Base-by-base conservation (phyloP, 1,140 invertebrate species). In the Cherax destructor region DNA sequence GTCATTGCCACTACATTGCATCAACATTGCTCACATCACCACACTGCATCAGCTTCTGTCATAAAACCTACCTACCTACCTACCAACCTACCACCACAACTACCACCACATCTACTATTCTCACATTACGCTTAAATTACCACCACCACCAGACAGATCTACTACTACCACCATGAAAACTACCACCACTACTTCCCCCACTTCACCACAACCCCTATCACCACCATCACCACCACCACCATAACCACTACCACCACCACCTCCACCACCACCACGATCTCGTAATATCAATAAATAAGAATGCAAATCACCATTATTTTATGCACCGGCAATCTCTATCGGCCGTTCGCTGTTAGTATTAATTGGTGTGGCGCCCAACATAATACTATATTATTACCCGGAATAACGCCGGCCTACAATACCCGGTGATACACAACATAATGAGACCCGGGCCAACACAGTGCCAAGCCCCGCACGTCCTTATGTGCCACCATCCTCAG, bases 271-370 rank as follows among this genome's bases (percentile, higher is more conserved):
- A 49, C 72, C 52, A n/a, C 13, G 9, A 61, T 49, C 30, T 76
- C 49, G 41, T 52, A n/a, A 52, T 76, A 52, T 61, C 77, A 80
- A 88, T 88, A 80, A 88, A 88, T 61, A 88, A 80, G 65, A 30
- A 80, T 78, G 59, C 56, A 65, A 88, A 88, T 88, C 77, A 80
- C 76, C 56, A 65, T 79, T 88, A 88, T 88, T 88, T 88, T 80
- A 79, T 80, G 86, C 77, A 30, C 77, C 56, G 86, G 86, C 65
- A 80, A 77, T 79, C 86, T 88, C 76, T 80, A 88, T 80, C 86
- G n/a, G 21, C 21, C 76, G 30, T 65, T 79, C 21, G n/a, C 56
- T 47, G 52, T 65, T 49, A 80, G 78, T 59, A 88, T 88, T 88
- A 88, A 65, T 88, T 88, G 86, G 47, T 80, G 76, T 88, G 86